These are phyloP conservation scores for Neosalanx taihuensis DNA, from an alignment of 2,797 vertebrate genomes.

Conservation along the genomic window DNA sequence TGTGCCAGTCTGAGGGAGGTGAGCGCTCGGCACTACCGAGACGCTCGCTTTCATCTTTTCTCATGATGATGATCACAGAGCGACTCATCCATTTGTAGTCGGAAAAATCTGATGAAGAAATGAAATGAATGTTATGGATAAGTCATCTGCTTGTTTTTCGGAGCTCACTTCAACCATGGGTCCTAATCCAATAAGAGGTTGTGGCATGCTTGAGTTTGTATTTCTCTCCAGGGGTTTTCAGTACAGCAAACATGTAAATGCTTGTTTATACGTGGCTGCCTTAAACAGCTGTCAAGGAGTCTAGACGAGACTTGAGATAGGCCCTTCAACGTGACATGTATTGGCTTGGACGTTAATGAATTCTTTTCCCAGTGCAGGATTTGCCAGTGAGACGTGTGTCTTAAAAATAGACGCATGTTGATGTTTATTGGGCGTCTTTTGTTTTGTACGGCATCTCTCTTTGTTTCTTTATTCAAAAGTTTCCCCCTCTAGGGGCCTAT, in stretches of 20 bases:
- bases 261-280: not conserved
- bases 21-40: not conserved
- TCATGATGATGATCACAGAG: constrained; percentile 35
- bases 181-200: not conserved
- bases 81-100: constrained; percentile 28
- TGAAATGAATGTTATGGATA: constrained; percentile 26
- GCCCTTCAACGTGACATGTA: not conserved
- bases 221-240: no score
- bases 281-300: constrained; percentile 10
- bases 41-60: constrained; percentile 35
- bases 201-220: not conserved
- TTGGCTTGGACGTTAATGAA: not conserved
- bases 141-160: constrained; percentile 34
- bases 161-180: not conserved
- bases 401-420: not conserved
- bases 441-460: constrained; percentile 10
- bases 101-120: constrained; percentile 15
- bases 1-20: not conserved
- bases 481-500: constrained; percentile 26
- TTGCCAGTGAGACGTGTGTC: not conserved
- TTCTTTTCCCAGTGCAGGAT: not conserved
- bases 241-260: no score
- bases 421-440: not conserved
- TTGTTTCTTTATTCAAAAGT: constrained; percentile 32
- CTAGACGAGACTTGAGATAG: not conserved